Evolutionary conservation across 2,888 invertebrate species (phyloP), one percentile per base, ranked within the genome.

Genomic region (Melipona bicolor): DNA sequence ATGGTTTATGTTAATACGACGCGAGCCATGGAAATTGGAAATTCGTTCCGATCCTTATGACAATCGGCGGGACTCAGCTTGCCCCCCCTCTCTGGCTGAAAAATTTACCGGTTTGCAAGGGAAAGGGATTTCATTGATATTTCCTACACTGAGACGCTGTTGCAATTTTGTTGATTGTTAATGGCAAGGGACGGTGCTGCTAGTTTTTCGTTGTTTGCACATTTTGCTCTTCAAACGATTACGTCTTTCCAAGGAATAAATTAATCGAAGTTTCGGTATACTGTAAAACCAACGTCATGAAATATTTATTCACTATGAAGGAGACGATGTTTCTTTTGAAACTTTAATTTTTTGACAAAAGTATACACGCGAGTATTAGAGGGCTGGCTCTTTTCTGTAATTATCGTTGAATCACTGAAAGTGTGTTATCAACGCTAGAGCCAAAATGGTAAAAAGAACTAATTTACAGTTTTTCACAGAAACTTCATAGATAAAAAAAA

Each of bases 1-100:
- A 49, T 68, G 43, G 65, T 24, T 59, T 54, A 27, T 59, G 43
- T 43, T 32, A 61, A 71, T 61, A 59, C 19, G 43, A 67, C 11
- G 77, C 56, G 36, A 64, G 65, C 24, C 54, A 11, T 71, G 79
- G 73, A 80, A 81, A 86, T 83, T 74, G 62, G 49, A 56, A 49
- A 59, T 56, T 36, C 49, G 75, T 76, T 68, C n/a, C 19, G 13
- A 50, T 21, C 56, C 27, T 13, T 19, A 43, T 27, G 75, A 36
- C 65, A 68, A 19, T 11, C 59, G 19, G 9, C 11, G 11, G 13
- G 27, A 32, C 36, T 61, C 43, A n/a, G 6, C n/a, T 27, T 27
- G 1, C 24, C 24, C 24, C 4, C 9, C 9, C n/a, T 19, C 15
- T 17, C 11, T n/a, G 52, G 13, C 54, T 4, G 17, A 64, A 27